Evolutionary conservation across 2,113 vertebrate genomes (phyloP), one percentile per base, ranked within the genome.

Genomic region (Microcebus griseorufus): DNA sequence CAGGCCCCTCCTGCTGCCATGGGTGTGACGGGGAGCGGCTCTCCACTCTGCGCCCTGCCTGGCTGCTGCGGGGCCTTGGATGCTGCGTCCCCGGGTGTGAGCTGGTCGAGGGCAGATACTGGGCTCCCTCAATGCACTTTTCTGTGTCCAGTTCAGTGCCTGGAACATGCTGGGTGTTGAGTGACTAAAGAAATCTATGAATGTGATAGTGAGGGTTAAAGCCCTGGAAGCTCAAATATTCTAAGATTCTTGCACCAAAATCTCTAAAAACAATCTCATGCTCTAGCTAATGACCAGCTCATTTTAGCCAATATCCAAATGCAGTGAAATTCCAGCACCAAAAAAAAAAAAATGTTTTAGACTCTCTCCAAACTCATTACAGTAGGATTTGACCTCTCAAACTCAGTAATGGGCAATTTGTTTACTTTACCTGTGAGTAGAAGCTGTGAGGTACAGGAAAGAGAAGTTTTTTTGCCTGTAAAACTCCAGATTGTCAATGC

Each of bases 361-460:
- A 51, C 14, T 82, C 5, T 89, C 48, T 82, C 90, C 60, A 60
- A 78, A 58, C 37, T 90, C 72, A n/a, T 75, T 53, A 32, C 69
- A 67, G 67, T 91, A 80, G 65, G 29, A 87, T 87, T 58, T 78
- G 60, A 70, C 85, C 45, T 78, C 75, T 76, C 69, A 79, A 6
- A 87, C 60, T 78, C 37, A 62, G 48, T 58, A 53, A 75, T 55
- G 73, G 16, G 37, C 55, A 27, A 58, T 83, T 58, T 37, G 11
- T 69, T 88, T 42, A 60, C 62, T 90, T 72, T 72, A 48, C 62
- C 64, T 12, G 11, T 53, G 34, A 93, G 20, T 58, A 42, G 39
- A 78, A 78, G 64, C 60, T 42, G 11, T 58, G 37, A 58, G 64
- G 37, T 78, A 51, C 81, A 51, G 42, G 62, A 62, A 80, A 81